Evolutionary conservation across 2,113 vertebrate genomes (phyloP).

Genomic region (Sylvia atricapilla): DNA sequence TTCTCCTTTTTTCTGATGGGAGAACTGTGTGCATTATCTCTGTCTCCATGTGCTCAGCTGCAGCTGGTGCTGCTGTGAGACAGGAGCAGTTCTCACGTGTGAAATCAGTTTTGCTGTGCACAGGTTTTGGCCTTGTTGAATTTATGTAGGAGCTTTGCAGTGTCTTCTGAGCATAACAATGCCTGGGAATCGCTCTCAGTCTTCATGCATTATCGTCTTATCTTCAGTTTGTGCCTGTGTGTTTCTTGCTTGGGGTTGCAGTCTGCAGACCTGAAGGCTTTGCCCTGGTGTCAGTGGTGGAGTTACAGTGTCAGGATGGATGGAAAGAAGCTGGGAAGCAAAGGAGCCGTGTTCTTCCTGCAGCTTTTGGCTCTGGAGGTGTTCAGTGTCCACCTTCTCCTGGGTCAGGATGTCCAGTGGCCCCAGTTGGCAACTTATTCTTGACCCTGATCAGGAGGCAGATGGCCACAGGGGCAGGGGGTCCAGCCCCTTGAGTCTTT

Average conservation of each 20-base stretch:
- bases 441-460: not conserved
- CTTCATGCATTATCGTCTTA: fast-evolving
- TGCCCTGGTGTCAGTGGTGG: not conserved
- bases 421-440: not conserved
- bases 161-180: not conserved
- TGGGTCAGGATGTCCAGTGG: not conserved
- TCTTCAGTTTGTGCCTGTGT: not conserved
- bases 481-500: not conserved
- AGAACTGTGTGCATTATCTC: fast-evolving
- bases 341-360: fast-evolving
- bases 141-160: not conserved
- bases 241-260: not conserved
- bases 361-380: not conserved
- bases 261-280: not conserved
- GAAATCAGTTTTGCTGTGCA: not conserved
- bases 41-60: not conserved
- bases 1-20: not conserved
- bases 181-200: not conserved
- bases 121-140: not conserved
- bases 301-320: not conserved
- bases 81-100: not conserved
- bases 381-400: not conserved
- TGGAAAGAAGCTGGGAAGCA: not conserved
- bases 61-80: not conserved
- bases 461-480: not conserved